Percentiles rank a stretch among this genome's conserved stretches.
These are phyloP conservation scores for Poeciliopsis presidionis DNA, from an alignment of 2,797 vertebrate genomes.

Conservation along the genomic window DNA sequence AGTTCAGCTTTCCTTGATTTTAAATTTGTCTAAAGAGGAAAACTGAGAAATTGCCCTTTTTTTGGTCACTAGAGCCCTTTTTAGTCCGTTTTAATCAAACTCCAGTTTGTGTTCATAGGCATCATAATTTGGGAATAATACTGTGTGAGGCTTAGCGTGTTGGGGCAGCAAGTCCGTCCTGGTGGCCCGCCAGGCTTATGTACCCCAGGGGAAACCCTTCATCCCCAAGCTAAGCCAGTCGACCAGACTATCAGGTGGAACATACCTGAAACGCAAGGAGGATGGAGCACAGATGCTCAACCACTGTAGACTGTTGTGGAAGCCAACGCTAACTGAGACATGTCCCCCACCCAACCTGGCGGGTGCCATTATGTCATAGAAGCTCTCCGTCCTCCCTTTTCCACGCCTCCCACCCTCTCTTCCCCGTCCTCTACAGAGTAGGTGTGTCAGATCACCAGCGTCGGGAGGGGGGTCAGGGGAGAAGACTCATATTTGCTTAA, in stretches of 20 bases:
- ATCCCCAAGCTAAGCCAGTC: background rate
- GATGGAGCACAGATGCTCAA: background rate
- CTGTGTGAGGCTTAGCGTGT: no score
- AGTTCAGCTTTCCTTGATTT: background rate
- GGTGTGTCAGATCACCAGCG: slow-evolving; percentile 56
- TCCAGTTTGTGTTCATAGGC: no score
- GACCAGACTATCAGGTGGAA: background rate
- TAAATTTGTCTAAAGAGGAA: background rate
- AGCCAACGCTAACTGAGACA: background rate
- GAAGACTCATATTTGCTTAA: slow-evolving; percentile 76
- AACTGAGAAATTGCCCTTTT: background rate
- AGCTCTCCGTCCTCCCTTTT: slow-evolving; percentile 44
- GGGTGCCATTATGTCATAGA: slow-evolving; percentile 66
- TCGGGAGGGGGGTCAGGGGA: slow-evolving; percentile 5
- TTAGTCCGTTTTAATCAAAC: no score
- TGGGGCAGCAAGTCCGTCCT: no score
- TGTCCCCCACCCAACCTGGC: slow-evolving; percentile 22
- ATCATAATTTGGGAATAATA: no score
- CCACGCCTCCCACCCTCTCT: slow-evolving; percentile 43
- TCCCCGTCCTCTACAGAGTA: slow-evolving; percentile 60
- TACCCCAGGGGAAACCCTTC: no score
- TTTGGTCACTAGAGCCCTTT: background rate
- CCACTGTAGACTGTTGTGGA: background rate
- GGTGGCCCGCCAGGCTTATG: no score
- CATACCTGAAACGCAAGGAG: background rate